Evolutionary conservation across 1,140 invertebrate species (phyloP).

Genomic region (Lethrus apterus): DNA sequence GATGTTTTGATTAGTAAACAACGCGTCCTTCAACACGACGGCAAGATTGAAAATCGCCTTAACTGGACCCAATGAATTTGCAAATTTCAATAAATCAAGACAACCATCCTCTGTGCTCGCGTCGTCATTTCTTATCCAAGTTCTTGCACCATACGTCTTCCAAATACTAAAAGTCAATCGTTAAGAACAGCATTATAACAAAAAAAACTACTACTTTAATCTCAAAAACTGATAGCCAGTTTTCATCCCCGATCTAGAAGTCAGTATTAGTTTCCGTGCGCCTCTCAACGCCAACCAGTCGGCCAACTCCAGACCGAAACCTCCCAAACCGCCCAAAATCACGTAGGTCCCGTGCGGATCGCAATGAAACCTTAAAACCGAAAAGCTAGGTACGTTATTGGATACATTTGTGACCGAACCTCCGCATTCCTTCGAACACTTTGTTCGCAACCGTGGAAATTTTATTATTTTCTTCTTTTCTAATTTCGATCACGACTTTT

Average conservation of each 20-base stretch:
- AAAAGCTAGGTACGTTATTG: too few relatives aligned
- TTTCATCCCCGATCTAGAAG: constrained; percentile 66
- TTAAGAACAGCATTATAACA: neutral
- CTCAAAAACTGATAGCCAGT: constrained; percentile 72
- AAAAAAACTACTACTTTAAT: constrained; percentile 42
- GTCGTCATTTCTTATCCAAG: constrained; percentile 45
- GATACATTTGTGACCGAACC: too few relatives aligned
- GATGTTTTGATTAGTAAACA: constrained; percentile 48
- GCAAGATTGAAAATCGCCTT: constrained; percentile 76
- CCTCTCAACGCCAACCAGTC: constrained; percentile 81
- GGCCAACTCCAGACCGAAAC: constrained; percentile 85
- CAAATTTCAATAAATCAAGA: constrained; percentile 51
- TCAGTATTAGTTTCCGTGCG: constrained; percentile 69
- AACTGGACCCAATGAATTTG: constrained; percentile 53
- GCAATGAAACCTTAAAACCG: constrained; percentile 27
- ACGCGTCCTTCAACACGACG: constrained; percentile 49
- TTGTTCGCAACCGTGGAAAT: constrained; percentile 41
- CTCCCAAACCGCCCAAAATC: constrained; percentile 72
- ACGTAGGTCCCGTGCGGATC: constrained; percentile 49
- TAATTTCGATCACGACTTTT: constrained; percentile 69
- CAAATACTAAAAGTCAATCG: constrained; percentile 44
- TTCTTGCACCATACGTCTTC: constrained; percentile 47
- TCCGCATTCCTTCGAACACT: neutral
- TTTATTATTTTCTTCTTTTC: constrained; percentile 50
- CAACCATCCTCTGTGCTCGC: constrained; percentile 44